These are phyloP conservation scores for Brotula barbata DNA, from an alignment of 2,797 vertebrate genomes.

Conservation along the genomic window DNA sequence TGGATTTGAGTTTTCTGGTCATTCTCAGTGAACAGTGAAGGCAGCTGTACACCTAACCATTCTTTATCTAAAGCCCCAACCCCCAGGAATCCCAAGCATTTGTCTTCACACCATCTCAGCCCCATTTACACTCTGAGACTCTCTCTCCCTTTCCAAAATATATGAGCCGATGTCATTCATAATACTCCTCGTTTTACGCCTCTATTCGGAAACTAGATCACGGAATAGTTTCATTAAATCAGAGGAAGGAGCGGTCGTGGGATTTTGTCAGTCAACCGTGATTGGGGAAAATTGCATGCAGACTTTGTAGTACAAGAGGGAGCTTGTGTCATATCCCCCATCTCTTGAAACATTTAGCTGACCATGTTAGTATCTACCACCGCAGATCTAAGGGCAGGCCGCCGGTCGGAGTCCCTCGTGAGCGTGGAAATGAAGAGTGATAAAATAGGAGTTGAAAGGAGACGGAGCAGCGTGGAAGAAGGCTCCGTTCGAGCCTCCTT, in stretches of 20 bases:
- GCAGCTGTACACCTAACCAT: constrained; percentile 9
- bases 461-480: constrained; percentile 31
- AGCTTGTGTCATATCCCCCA: constrained; percentile 36
- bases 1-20: not conserved
- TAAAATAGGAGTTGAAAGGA: constrained; percentile 41
- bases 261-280: constrained; percentile 11
- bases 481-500: constrained; percentile 30
- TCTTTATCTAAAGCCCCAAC: constrained; percentile 23
- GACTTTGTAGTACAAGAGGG: constrained; percentile 47
- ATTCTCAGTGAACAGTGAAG: not conserved
- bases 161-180: constrained; percentile 17
- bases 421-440: constrained; percentile 42
- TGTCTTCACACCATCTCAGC: constrained; percentile 26
- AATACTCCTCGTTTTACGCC: not conserved
- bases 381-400: constrained; percentile 10
- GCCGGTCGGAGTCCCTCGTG: constrained; percentile 7
- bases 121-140: constrained; percentile 19
- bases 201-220: constrained; percentile 28
- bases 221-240: constrained; percentile 30
- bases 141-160: constrained; percentile 20
- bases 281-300: constrained; percentile 28
- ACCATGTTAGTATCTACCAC: constrained; percentile 37
- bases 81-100: constrained; percentile 45
- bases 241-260: not conserved
- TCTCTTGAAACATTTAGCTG: constrained; percentile 62